Base-by-base conservation (phyloP, 2,888 invertebrate genomes). In the Serrognathus titanus region DNA sequence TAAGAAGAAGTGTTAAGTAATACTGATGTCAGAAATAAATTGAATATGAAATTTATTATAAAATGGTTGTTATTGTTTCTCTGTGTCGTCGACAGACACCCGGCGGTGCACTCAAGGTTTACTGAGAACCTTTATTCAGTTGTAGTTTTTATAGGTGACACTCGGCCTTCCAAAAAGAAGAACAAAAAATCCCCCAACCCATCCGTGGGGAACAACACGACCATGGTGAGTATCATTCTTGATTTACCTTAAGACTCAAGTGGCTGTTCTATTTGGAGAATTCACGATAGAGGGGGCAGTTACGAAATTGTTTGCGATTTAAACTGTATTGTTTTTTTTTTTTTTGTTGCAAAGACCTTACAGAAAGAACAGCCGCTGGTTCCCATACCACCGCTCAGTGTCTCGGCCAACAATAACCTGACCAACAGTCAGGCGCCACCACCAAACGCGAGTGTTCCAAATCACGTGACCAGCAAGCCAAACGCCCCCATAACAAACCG, bases 161-260 rank as follows among this genome's bases (percentile, higher is more conserved):
- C 69, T 70, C 78, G 81, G 62, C 80, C 80, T 11, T 75, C 79
- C 24, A 79, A 82, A 75, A 83, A 83, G 78, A 83, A 82, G 75
- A 66, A 69, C 59, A 82, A 82, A 78, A 82, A 82, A 73, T 79
- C 76, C 35, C 71, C 78, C 3, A 77, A 74, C 65, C 72, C 73
- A 66, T 55, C 75, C 70, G 59, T 40, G 24, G 40, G 58, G 58
- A 63, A 68, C 55, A 66, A 69, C 60, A 55, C 67, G 50, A 47
- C 58, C 43, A 62, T 66, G 55, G 55, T 55, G 55, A 55, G 55
- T 55, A 55, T 37, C 20, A 6, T 40, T 13, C 36, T 20, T 5
- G 13, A 7, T 50, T 50, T 47, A n/a, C 8, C 8, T 11, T 41
- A 40, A 40, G 9, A 40, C 16, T 41, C 10, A 41, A 41, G 3